These are phyloP conservation scores for Agapetus fuscipes DNA, from an alignment of 2,888 invertebrate species.

Conservation along the genomic window DNA sequence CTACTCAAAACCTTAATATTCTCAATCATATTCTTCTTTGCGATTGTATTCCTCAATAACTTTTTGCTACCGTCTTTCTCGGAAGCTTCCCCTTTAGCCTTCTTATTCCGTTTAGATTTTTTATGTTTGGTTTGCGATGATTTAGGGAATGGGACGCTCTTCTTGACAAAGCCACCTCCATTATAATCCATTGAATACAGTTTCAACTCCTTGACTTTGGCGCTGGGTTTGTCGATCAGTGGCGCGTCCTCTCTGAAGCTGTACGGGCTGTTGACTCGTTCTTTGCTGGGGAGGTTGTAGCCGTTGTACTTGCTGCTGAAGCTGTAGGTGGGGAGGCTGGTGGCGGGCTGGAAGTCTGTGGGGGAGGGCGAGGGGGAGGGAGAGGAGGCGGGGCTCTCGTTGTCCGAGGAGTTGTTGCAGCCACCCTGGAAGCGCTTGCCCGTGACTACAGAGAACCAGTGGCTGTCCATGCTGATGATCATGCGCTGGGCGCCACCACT, in stretches of 20 bases:
- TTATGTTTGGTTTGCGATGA: constrained; percentile 41
- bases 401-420: constrained; percentile 40
- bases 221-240: constrained; percentile 2
- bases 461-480: constrained; percentile 47
- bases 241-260: constrained; percentile 12
- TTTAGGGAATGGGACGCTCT: constrained; percentile 47
- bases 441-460: constrained; percentile 54
- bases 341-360: constrained; percentile 4
- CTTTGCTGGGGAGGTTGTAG: background rate
- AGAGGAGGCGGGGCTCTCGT: constrained; percentile 47
- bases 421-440: constrained; percentile 49
- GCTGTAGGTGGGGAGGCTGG: background rate
- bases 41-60: constrained; percentile 24
- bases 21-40: constrained; percentile 19
- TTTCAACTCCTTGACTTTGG: constrained; percentile 17
- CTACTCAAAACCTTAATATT: constrained; percentile 5
- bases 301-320: constrained; percentile 1
- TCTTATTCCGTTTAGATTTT: too few species aligned
- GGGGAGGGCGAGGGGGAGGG: constrained; percentile 35
- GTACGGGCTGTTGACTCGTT: constrained; percentile 14
- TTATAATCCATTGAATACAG: constrained; percentile 30
- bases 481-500: constrained; percentile 27
- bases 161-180: constrained; percentile 47
- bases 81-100: too few species aligned
- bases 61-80: too few species aligned